These are phyloP conservation scores for Talpa occidentalis DNA, from an alignment of 2,113 vertebrate species.

Conservation along the genomic window DNA sequence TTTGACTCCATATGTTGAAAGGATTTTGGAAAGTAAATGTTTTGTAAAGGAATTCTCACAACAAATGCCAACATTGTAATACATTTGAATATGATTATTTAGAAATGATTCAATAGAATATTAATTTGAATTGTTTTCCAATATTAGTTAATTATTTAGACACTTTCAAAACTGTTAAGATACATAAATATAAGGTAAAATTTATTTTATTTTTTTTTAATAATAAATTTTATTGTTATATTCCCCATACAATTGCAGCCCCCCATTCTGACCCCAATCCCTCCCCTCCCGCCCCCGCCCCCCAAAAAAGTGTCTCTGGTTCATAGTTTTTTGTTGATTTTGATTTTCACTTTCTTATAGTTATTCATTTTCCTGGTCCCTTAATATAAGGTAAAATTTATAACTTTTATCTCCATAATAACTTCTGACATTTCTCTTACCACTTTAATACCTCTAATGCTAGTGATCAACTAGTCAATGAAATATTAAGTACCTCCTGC, in stretches of 20 bases:
- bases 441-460: neutral
- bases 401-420: neutral
- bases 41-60: slow-evolving; percentile 16
- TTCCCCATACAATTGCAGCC: too few species aligned
- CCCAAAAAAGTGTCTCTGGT: too few species aligned
- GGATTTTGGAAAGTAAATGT: neutral
- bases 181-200: neutral
- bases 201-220: too few species aligned
- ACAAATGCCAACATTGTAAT: neutral
- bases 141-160: slow-evolving; percentile 31
- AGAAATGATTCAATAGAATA: neutral
- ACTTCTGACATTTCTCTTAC: neutral
- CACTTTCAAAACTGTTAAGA: neutral
- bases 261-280: too few species aligned
- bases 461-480: neutral
- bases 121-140: slow-evolving; percentile 27
- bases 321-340: too few species aligned
- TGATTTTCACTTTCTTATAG: too few species aligned
- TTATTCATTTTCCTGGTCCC: too few species aligned
- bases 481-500: neutral
- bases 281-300: too few species aligned
- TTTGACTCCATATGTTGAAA: neutral
- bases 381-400: neutral
- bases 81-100: neutral
- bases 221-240: too few species aligned